Conservation (phyloP, 2,113 vertebrate species). For the Ivindomyrus marchei region DNA sequence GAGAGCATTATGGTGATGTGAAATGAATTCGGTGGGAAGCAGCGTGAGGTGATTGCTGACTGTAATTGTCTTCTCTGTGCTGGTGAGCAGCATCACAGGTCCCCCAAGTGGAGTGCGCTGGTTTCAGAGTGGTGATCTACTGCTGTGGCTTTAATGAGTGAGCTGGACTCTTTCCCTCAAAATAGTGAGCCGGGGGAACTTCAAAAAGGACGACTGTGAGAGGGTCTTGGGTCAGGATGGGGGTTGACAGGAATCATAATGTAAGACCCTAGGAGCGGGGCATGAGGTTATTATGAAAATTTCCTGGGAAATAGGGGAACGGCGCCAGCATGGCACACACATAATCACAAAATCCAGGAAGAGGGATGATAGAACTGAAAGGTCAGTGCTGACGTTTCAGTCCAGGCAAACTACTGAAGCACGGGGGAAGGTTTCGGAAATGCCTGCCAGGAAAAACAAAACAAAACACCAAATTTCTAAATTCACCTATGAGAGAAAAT, state of each 20-base stretch:
- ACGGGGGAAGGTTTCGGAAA: background rate
- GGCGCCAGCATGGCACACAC: background rate
- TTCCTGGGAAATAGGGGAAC: background rate
- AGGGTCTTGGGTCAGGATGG: background rate
- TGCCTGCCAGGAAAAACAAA: background rate
- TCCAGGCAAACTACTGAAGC: background rate
- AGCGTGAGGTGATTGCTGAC: background rate
- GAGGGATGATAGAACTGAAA: background rate
- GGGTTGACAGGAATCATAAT: background rate
- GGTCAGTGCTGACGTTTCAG: background rate
- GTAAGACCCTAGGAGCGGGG: background rate
- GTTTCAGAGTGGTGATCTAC: background rate
- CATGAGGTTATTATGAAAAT: background rate
- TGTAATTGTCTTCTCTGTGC: background rate
- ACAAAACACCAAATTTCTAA: background rate
- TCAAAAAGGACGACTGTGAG: slow-evolving; percentile 22
- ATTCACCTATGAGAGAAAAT: background rate
- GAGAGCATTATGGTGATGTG: background rate
- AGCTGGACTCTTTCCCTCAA: background rate
- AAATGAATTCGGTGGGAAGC: background rate
- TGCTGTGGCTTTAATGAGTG: background rate
- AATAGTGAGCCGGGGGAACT: slow-evolving; percentile 5
- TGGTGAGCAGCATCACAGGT: background rate
- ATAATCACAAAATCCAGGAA: background rate
- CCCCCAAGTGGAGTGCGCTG: background rate